These are phyloP conservation scores for Columbina picui DNA, from an alignment of 2,113 vertebrate genomes.

Conservation along the genomic window DNA sequence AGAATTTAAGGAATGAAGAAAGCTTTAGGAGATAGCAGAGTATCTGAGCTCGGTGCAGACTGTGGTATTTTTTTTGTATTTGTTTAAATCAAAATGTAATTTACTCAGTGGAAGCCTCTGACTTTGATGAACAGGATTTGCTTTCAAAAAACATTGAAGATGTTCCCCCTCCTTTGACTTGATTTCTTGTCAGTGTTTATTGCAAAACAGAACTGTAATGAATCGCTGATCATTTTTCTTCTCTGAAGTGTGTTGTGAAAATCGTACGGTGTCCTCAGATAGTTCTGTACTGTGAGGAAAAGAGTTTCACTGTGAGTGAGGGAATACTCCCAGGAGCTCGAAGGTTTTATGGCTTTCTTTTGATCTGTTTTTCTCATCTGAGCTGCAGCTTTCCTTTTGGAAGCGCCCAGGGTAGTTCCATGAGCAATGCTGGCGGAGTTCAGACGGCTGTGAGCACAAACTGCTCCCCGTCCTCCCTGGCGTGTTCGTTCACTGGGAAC, in stretches of 20 bases:
- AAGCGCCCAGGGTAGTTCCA: neutral
- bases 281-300: neutral
- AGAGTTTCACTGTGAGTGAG: neutral
- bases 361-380: neutral
- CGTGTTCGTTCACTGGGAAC: neutral
- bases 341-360: neutral
- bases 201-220: neutral
- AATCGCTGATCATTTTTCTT: neutral
- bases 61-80: neutral
- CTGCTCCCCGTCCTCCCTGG: neutral
- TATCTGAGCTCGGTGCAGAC: neutral
- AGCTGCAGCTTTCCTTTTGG: neutral
- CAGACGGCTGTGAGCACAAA: neutral
- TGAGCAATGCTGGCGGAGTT: neutral
- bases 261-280: neutral
- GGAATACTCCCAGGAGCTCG: neutral
- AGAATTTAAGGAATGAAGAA: slow-evolving; percentile 33
- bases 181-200: neutral
- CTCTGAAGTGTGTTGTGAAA: neutral
- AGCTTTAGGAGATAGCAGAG: neutral
- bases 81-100: neutral
- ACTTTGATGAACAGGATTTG: neutral
- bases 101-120: neutral
- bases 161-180: neutral
- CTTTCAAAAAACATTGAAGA: neutral